Base-by-base conservation (phyloP, 1,140 invertebrate species). In the Dinoponera quadriceps region DNA sequence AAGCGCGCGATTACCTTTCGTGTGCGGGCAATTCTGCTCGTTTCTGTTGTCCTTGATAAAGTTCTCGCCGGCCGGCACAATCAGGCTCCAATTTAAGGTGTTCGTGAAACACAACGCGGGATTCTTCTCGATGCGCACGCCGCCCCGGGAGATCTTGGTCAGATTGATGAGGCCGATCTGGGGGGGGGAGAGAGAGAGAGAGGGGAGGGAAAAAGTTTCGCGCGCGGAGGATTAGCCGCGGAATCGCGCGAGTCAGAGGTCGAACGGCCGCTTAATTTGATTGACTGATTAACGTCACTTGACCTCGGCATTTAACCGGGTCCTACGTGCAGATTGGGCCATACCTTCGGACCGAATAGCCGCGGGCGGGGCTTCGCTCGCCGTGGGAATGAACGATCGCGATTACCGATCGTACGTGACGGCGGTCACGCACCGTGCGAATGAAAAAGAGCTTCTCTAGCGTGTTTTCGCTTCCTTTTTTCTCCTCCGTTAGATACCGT, bases 91-190 rank as follows among this genome's bases (percentile, higher is more conserved):
- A 89, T 97, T 95, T n/a, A 98, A 94, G 0, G 96, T 96, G 57
- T 96, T 93, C 4, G 96, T 94, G 91, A 96, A 97, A 91, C 97
- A 98, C 3, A 98, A 93, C 25, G 95, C 93, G 0, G 96, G 95
- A 94, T 98, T 98, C 84, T 96, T 96, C 83, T 96, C 95, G 49
- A 98, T 96, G 29, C 96, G 93, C 2, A 97, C 96, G 16, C 94
- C 94, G 3, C 97, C 97, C 55, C 96, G 94, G 51, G 95, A 94
- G 82, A 98, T 97, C 59, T 95, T 94, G 0, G 95, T 96, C 80
- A 98, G 92, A 51, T 95, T 96, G 20, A 91, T 92, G 22, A 98
- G 93, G 22, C 96, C 97, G 83, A 98, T 95, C 91, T 97, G 92
- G 77, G 66, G 85, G 55, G 72, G 55, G 77, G 49, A 73, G 33